Evolutionary conservation across 2,797 vertebrate species (phyloP).

Genomic region (Chaetodon trifasciatus): DNA sequence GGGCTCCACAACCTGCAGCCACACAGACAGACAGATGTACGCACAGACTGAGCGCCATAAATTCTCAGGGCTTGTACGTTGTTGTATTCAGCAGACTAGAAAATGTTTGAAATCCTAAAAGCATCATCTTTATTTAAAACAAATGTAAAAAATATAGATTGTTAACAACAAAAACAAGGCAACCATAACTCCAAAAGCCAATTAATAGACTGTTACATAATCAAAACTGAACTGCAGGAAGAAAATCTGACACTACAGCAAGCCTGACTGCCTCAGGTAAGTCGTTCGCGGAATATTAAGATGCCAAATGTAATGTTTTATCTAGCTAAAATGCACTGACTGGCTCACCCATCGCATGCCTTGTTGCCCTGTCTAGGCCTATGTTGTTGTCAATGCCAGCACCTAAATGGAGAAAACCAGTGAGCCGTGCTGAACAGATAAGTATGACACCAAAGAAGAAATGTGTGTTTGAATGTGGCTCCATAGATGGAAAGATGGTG

Average conservation of each 20-base stretch:
- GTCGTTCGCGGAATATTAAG: too few relatives aligned
- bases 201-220: too few relatives aligned
- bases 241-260: too few relatives aligned
- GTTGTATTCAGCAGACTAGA: background rate
- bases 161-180: too few relatives aligned
- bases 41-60: background rate
- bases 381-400: background rate
- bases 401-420: background rate
- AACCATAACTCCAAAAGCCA: too few relatives aligned
- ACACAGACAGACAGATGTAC: conserved; percentile 1
- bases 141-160: too few relatives aligned
- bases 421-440: background rate
- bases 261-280: too few relatives aligned
- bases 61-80: background rate
- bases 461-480: too few relatives aligned
- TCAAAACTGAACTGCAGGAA: too few relatives aligned
- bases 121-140: background rate
- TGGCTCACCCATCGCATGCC: too few relatives aligned
- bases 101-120: background rate
- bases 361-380: background rate
- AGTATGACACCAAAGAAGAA: background rate
- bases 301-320: too few relatives aligned
- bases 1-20: conserved; percentile 10
- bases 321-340: too few relatives aligned
- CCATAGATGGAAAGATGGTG: background rate